phyloP scores from a whole-genome alignment of 1,140 invertebrate species.

The Bombus haemorrhoidalis region DNA sequence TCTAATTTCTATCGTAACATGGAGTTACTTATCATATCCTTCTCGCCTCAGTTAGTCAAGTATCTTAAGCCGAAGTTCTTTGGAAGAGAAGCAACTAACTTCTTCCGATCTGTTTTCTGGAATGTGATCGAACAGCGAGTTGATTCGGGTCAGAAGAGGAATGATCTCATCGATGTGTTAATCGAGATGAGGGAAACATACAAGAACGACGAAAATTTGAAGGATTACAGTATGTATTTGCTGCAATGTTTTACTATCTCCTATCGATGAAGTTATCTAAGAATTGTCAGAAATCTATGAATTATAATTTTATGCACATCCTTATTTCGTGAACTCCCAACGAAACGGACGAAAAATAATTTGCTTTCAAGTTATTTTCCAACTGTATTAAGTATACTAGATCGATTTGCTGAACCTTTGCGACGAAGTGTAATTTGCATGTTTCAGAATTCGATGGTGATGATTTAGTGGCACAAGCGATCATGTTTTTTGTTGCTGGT shows the following conservation, averaged over 20 bases:
- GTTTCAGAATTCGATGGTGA: too few relatives aligned
- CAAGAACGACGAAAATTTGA: background rate
- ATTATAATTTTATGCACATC: slow-evolving; percentile 71
- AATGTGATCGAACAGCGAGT: slow-evolving; percentile 73
- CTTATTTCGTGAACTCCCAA: too few relatives aligned
- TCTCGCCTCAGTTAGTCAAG: slow-evolving; percentile 69
- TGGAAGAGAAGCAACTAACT: slow-evolving; percentile 55
- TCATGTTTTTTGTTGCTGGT: accelerated
- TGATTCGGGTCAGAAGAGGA: slow-evolving; percentile 66
- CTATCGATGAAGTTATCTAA: accelerated
- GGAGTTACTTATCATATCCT: slow-evolving; percentile 75
- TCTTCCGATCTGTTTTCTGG: slow-evolving; percentile 75
- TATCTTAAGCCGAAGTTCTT: slow-evolving; percentile 67
- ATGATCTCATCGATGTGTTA: slow-evolving; percentile 81
- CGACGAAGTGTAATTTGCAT: too few relatives aligned
- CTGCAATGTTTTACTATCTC: accelerated
- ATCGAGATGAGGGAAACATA: slow-evolving; percentile 73
- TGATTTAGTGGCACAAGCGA: too few relatives aligned
- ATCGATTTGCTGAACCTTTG: too few relatives aligned
- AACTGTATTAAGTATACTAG: too few relatives aligned
- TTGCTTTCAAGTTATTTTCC: too few relatives aligned
- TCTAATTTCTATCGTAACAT: slow-evolving; percentile 60
- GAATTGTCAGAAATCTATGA: too few relatives aligned
- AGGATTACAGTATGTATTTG: slow-evolving; percentile 34
- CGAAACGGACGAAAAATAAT: too few relatives aligned